Percentiles rank a stretch among this genome's conserved stretches.
These are phyloP conservation scores for Sylvia borin DNA, from an alignment of 2,797 vertebrate species.

Conservation along the genomic window DNA sequence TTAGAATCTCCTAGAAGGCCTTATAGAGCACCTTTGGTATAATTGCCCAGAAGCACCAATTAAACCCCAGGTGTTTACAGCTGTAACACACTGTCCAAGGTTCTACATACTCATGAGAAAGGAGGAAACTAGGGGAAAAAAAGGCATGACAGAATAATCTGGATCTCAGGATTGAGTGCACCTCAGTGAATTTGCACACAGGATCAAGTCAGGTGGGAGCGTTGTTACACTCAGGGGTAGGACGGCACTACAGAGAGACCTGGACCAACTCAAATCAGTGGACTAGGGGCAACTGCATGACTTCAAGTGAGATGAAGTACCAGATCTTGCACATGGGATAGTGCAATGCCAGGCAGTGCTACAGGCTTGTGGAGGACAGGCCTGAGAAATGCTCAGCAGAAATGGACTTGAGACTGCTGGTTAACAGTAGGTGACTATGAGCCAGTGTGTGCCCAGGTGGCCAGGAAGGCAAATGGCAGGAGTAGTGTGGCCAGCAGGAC, in stretches of 20 bases:
- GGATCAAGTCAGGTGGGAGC: neutral
- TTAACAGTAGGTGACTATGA: no score
- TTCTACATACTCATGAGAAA: neutral
- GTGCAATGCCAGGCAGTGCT: no score
- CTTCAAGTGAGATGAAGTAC: neutral
- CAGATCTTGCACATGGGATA: neutral
- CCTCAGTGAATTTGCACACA: neutral
- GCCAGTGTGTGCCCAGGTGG: neutral
- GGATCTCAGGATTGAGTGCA: neutral
- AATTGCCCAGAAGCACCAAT: neutral
- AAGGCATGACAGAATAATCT: neutral
- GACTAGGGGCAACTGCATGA: neutral
- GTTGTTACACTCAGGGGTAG: neutral
- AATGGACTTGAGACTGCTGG: neutral
- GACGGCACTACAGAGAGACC: no score
- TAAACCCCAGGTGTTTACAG: neutral
- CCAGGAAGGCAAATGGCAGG: neutral
- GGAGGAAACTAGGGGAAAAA: neutral
- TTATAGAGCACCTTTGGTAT: neutral
- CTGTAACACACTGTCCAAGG: neutral
- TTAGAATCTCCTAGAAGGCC: neutral
- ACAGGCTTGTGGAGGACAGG: no score
- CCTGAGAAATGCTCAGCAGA: neutral
- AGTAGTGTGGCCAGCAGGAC: neutral
- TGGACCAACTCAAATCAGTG: neutral